Evolutionary conservation across 2,888 invertebrate species (phyloP), one percentile per base, ranked within the genome.

Genomic region (Cataglyphis rosenhaueri): DNA sequence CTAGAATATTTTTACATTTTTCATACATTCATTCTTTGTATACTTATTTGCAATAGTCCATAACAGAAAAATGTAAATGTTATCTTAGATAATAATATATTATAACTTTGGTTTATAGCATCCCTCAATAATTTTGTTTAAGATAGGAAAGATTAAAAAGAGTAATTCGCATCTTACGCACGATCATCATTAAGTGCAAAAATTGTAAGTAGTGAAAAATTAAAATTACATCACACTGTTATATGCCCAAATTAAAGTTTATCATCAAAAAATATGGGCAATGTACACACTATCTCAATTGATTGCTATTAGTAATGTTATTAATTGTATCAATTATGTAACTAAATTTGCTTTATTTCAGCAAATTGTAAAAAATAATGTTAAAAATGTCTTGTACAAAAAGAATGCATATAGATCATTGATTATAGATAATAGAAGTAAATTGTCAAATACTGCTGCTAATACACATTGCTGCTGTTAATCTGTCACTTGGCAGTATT

Each of bases 21-120:
- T 52, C 91, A 89, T 89, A 92, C 90, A 92, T 91, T 91, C 89
- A 91, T 92, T 88, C 89, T 90, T 91, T 91, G 87, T 91, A 91
- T 92, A 91, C 91, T 91, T 91, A 92, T 91, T 89, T 90, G 88
- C 91, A 91, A 90, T 90, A 90, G 86, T 90, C 89, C 85, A 89
- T 88, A 89, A 90, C 91, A 91, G 89, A 92, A 74, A 85, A 91
- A 89, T 84, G 89, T 90, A 89, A 89, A 87, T 85, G 79, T 87
- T 91, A 90, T 82, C 91, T 90, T 89, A 89, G 88, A 90, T 89
- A 81, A 86, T 92, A 89, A 91, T 90, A 90, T 90, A 48, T 48
- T 48, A 91, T 91, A 92, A 92, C 94, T 94, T 94, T 94, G 94
- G 94, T 94, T 93, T 92, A 92, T 91, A 94, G 94, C 94, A 91